Base-by-base conservation (phyloP, 1,140 invertebrate species). In the Penaeus vannamei region DNA sequence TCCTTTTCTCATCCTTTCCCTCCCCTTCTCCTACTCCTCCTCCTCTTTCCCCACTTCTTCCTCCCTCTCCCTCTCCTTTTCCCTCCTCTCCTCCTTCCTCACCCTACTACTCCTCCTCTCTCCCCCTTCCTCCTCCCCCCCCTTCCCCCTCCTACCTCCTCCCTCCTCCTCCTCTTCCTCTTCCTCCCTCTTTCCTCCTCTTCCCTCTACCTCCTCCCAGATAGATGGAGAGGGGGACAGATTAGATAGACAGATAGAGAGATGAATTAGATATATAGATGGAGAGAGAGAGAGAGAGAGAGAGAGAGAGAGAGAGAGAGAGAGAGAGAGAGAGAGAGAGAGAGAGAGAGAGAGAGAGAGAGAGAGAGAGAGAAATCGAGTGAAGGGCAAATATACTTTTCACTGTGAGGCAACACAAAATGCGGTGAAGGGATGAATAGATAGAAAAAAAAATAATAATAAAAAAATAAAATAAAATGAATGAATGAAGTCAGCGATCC, bases 311-410 rank as follows among this genome's bases (percentile, higher is more conserved):
- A 26, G 42, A 46, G 60, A 59, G 46, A 81, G 79, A 59, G 46
- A 53, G 79, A 10, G 79, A 81, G 79, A 81, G 79, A 77, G 23
- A 77, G 23, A 26, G 77, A 80, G 77, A 80, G 77, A 80, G 77
- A 80, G 36, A 46, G 36, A 46, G 53, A 42, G 32, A 3, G 32
- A 3, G 5, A 36, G 46, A 36, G 46, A 36, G 46, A 36, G 46
- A 36, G 46, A 29, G 46, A 42, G 77, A 80, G 32, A 80, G 4
- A 80, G 77, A 80, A 26, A 80, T 22, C 46, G 77, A 80, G 36
- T n/a, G 77, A 46, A 29, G 53, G 42, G 60, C 46, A 81, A 59
- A 53, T 53, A 8, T 53, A 12, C 10, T 53, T 53, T 53, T 53
- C 10, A 53, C 46, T 12, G 10, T 53, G 46, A 53, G 46, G 10